phyloP scores from a whole-genome alignment of 2,797 vertebrate species.

The Graptemys geographica region DNA sequence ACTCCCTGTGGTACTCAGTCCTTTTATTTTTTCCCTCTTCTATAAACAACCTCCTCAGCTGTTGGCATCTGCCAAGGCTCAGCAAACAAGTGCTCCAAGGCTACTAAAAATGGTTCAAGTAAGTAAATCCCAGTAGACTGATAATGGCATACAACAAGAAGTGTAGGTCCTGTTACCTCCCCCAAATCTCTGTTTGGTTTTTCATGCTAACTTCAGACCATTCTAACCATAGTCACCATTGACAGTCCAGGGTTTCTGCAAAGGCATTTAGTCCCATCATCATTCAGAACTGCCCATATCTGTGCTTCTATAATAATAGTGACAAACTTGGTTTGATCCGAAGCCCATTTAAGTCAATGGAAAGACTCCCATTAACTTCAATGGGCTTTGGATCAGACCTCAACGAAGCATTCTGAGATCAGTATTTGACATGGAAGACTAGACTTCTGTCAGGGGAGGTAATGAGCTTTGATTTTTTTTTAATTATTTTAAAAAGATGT shows the following conservation, averaged over 20 bases:
- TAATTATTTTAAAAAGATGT: fast-evolving
- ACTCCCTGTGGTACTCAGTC: neutral
- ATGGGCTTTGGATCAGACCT: neutral
- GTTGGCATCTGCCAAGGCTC: neutral
- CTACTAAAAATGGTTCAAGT: neutral
- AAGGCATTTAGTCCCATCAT: neutral
- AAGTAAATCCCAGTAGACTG: fast-evolving
- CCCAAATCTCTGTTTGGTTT: neutral
- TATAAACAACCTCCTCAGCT: neutral
- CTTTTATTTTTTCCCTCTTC: neutral
- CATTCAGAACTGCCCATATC: neutral
- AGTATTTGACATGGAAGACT: neutral
- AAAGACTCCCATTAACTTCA: neutral
- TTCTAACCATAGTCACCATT: neutral
- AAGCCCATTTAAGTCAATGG: neutral
- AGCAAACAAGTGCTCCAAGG: fast-evolving
- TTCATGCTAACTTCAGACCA: neutral
- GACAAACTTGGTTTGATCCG: neutral
- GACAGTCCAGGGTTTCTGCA: neutral
- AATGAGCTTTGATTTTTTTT: fast-evolving
- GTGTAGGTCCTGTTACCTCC: fast-evolving
- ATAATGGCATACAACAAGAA: fast-evolving
- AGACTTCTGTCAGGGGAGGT: neutral
- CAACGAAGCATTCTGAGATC: neutral
- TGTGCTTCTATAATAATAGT: conserved; percentile 28